Evolutionary conservation across 53 echinoderm and acorn worm species (phyloP).

Genomic region (Glandiceps talaboti): DNA sequence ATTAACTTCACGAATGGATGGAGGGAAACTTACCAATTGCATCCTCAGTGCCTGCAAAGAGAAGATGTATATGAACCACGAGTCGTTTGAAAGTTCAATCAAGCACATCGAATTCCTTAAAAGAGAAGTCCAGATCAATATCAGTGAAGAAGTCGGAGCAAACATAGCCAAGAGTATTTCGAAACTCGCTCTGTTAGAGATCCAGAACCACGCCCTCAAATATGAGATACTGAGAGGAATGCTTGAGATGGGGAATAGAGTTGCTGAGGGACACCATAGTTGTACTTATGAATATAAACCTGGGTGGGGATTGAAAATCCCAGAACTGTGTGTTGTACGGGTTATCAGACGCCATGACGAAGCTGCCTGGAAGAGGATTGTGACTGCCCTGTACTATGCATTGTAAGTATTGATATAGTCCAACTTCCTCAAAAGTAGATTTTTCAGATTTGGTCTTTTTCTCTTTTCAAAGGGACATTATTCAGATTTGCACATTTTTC

Average conservation of each 20-base stretch:
- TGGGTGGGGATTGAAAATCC: not conserved
- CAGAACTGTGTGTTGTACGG: not conserved
- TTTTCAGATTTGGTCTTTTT: too few species aligned
- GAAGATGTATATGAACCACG: not conserved
- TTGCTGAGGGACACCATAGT: not conserved
- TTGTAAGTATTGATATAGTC: not conserved
- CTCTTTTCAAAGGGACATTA: too few species aligned
- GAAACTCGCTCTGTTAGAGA: not conserved
- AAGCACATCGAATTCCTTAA: not conserved
- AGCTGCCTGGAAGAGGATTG: not conserved
- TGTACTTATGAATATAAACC: too few species aligned
- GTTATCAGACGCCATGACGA: not conserved
- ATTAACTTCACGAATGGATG: not conserved
- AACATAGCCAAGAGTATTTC: not conserved
- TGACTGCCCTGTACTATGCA: not conserved
- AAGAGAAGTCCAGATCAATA: not conserved
- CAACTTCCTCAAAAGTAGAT: too few species aligned
- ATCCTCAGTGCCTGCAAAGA: not conserved
- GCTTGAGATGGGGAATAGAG: not conserved
- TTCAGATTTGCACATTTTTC: too few species aligned
- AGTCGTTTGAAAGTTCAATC: not conserved
- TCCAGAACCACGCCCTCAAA: not conserved
- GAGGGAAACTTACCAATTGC: not conserved
- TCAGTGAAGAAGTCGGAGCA: not conserved
- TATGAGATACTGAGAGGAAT: not conserved